Evolutionary conservation across 2,888 invertebrate species (phyloP).

Genomic region (Diplazon laetatorius): DNA sequence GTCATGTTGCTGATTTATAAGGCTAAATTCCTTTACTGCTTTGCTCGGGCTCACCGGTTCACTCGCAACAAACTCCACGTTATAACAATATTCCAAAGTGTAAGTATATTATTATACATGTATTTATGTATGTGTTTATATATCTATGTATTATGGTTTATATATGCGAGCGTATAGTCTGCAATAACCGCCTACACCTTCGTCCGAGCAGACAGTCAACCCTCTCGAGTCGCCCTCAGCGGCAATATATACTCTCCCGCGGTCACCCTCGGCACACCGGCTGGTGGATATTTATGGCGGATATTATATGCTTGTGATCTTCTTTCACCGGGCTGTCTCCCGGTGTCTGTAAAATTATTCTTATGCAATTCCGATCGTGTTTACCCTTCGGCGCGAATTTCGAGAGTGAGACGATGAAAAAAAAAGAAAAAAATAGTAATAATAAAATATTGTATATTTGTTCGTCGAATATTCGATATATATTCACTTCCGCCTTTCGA

Average conservation of each 20-base stretch:
- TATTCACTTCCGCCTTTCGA: conserved; percentile 45
- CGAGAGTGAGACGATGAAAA: conserved; percentile 49
- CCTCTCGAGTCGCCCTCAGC: conserved; percentile 50
- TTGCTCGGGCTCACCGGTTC: conserved; percentile 50
- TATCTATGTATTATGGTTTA: conserved; percentile 8
- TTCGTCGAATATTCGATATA: conserved; percentile 42
- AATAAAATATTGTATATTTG: conserved; percentile 11
- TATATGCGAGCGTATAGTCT: conserved; percentile 15
- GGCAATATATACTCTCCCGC: conserved; percentile 26
- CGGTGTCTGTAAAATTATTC: conserved; percentile 29
- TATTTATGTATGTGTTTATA: conserved; percentile 14
- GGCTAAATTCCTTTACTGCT: conserved; percentile 80
- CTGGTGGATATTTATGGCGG: neutral
- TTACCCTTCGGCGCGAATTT: conserved; percentile 54
- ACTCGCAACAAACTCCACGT: conserved; percentile 19
- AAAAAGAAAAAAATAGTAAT: too few relatives aligned
- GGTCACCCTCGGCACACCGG: conserved; percentile 36
- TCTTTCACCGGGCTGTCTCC: conserved; percentile 39
- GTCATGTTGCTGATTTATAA: conserved; percentile 83
- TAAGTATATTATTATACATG: too few relatives aligned
- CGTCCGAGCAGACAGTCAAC: conserved; percentile 30
- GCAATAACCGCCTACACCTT: conserved; percentile 56
- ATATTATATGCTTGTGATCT: conserved; percentile 29
- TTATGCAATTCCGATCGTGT: conserved; percentile 62
- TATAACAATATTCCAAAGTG: conserved; percentile 26